These are phyloP conservation scores for Dissostichus mawsoni DNA, from an alignment of 2,113 vertebrate species.

Conservation along the genomic window DNA sequence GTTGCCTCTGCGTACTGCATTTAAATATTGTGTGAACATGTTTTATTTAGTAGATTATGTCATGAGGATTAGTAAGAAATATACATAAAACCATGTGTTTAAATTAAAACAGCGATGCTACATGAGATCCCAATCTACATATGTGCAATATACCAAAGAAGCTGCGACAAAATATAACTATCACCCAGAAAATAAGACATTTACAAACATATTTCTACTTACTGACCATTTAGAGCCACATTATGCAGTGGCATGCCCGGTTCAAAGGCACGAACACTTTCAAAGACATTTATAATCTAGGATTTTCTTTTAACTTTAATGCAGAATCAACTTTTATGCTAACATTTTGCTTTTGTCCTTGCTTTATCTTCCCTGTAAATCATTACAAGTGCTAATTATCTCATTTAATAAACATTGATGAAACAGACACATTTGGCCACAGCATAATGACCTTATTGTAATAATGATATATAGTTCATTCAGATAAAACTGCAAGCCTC, in stretches of 20 bases:
- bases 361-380: slow-evolving; percentile 27
- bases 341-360: slow-evolving; percentile 28
- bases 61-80: neutral
- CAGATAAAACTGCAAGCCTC: slow-evolving; percentile 63
- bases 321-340: neutral
- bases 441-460: slow-evolving; percentile 49
- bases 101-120: too few species aligned
- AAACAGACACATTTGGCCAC: slow-evolving; percentile 46
- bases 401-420: slow-evolving; percentile 59
- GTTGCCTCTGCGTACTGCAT: neutral
- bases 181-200: too few species aligned
- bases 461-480: slow-evolving; percentile 61
- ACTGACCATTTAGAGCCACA: neutral
- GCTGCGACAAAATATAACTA: neutral
- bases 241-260: neutral
- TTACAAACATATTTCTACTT: neutral
- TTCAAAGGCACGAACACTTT: neutral
- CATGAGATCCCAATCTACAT: too few species aligned
- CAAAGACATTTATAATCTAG: neutral
- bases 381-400: slow-evolving; percentile 41
- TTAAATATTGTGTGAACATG: neutral
- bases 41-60: neutral
- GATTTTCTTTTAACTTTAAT: slow-evolving; percentile 4
- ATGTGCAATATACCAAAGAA: neutral
- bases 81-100: neutral